A percentile compares a stretch with the other conserved stretches of the same genome.
phyloP scores from a whole-genome alignment of 2,888 invertebrate species.

The Andrena dorsata region DNA sequence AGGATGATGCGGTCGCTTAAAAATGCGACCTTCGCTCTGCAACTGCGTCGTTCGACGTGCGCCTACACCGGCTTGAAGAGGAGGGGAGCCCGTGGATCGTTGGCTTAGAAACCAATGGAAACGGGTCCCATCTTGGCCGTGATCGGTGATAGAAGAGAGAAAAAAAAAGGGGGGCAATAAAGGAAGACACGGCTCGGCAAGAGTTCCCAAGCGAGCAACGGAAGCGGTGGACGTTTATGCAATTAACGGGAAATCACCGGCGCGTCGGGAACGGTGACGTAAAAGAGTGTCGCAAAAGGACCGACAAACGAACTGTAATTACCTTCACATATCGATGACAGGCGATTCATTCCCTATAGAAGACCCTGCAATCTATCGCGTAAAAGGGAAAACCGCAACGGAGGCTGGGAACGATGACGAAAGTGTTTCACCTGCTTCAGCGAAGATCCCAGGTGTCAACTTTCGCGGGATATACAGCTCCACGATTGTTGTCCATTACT shows the following conservation, averaged over 20 bases:
- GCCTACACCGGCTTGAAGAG: slow-evolving; percentile 26
- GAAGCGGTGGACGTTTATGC: slow-evolving; percentile 29
- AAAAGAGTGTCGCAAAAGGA: slow-evolving; percentile 19
- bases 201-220: slow-evolving; percentile 15
- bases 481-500: neutral
- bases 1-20: slow-evolving; percentile 75
- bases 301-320: slow-evolving; percentile 19
- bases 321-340: slow-evolving; percentile 21
- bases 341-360: slow-evolving; percentile 12
- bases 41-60: slow-evolving; percentile 60
- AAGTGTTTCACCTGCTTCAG: neutral
- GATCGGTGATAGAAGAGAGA: slow-evolving; percentile 9
- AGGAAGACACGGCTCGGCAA: slow-evolving; percentile 7
- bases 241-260: slow-evolving; percentile 46
- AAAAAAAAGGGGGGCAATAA: slow-evolving; percentile 6
- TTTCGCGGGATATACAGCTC: neutral
- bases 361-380: neutral
- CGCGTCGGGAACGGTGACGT: slow-evolving; percentile 30
- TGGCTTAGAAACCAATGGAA: slow-evolving; percentile 22
- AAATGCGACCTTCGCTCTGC: slow-evolving; percentile 75
- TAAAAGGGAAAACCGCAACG: slow-evolving; percentile 16
- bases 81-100: neutral
- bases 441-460: neutral
- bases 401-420: neutral
- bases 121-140: slow-evolving; percentile 20